A percentile compares a stretch with the other conserved stretches of the same genome.
Conservation (phyloP, 23 tunicate species). For the Trididemnum clinides region DNA sequence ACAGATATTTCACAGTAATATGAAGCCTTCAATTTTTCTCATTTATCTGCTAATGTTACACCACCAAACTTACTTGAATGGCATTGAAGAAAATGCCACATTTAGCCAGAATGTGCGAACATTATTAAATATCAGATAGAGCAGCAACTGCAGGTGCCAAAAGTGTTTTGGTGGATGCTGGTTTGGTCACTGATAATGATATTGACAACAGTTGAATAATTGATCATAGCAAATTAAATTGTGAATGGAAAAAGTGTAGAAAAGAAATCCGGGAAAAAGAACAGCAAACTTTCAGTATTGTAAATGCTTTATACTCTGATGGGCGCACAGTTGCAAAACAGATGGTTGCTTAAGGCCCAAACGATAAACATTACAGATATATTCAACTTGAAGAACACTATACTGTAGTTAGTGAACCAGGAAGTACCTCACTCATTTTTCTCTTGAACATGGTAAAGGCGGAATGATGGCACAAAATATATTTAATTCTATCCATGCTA, state of each 20-base stretch:
- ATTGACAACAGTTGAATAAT: neutral
- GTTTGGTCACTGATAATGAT: neutral
- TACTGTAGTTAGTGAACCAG: neutral
- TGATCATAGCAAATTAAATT: neutral
- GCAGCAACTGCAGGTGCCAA: neutral
- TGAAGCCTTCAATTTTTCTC: neutral
- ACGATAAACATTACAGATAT: neutral
- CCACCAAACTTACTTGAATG: neutral
- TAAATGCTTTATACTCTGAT: neutral
- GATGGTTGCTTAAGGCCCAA: neutral
- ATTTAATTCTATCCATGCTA: neutral
- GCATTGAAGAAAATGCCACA: neutral
- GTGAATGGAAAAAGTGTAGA: neutral
- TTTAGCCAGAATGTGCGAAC: neutral
- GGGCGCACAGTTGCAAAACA: neutral
- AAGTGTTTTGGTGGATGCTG: neutral
- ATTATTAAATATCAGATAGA: neutral
- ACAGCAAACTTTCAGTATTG: neutral
- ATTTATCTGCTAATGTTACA: too few species aligned
- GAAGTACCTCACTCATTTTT: neutral
- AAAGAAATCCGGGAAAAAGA: neutral
- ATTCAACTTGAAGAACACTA: neutral
- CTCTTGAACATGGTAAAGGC: neutral
- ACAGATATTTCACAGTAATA: neutral
- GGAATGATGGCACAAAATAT: neutral